Base-by-base conservation (phyloP, 2,888 invertebrate genomes). In the Ichneumoninae sp. region DNA sequence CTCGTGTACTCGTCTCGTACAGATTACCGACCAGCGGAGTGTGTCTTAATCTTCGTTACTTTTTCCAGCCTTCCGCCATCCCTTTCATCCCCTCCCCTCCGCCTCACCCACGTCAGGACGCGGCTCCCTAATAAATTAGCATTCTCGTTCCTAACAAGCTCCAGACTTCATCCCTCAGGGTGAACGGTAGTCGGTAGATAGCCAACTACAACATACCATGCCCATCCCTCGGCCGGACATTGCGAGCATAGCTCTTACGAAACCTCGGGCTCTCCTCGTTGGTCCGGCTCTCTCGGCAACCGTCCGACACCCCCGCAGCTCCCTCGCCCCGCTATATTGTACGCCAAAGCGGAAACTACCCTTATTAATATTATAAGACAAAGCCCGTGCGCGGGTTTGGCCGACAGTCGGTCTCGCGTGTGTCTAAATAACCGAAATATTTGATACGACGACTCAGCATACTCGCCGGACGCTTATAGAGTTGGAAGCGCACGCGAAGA, bases 301-400 rank as follows among this genome's bases (percentile, higher is more conserved):
- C 85, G 70, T 65, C 81, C 66, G 47, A 81, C 66, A 57, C 82
- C 69, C 69, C 63, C 66, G 57, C 30, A 60, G 57, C 47, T 54
- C 60, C 71, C 66, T 73, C 65, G 60, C 63, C 70, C 33, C 70
- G 54, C 44, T 79, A 89, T 89, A 89, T 87, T 89, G 89, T 90
- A 91, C 89, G 89, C 90, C 89, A 87, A 88, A 83, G 88, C 90
- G 91, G 92, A 92, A 93, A 91, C 92, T 92, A 92, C 92, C 93
- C 92, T 93, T 93, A 93, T 93, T 93, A 93, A 93, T 93, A 93
- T 91, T 92, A 92, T 91, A 92, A 92, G 92, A 91, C 91, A 92
- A 92, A 92, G 44, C 44, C 44, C 91, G 89, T 88, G 81, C 70
- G 80, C 66, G 60, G 82, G 76, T 76, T 78, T 80, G 69, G 71